Conservation (phyloP, 2,888 invertebrate species). For the Tenthredo notha region DNA sequence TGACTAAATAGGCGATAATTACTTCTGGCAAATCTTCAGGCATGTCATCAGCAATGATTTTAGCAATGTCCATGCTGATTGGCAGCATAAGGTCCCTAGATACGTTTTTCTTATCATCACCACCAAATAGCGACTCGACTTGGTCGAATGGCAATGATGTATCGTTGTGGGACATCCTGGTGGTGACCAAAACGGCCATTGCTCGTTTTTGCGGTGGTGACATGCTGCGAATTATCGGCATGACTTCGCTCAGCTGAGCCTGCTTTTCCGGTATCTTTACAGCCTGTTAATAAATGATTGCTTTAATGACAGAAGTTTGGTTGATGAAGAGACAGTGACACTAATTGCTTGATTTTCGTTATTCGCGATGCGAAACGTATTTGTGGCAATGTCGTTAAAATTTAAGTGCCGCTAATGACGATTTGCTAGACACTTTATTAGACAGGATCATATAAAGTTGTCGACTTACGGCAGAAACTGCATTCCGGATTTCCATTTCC, state of each 20-base stretch:
- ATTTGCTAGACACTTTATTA: background rate
- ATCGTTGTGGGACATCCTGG: conserved; percentile 65
- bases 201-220: conserved; percentile 83
- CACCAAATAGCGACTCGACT: conserved; percentile 63
- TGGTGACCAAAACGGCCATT: conserved; percentile 83
- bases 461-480: conserved; percentile 61
- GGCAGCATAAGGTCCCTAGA: conserved; percentile 82
- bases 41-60: conserved; percentile 70
- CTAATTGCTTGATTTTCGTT: background rate
- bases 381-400: background rate
- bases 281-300: conserved; percentile 73
- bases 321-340: background rate
- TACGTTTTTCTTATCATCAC: conserved; percentile 77
- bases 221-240: conserved; percentile 84
- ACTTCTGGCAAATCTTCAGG: conserved; percentile 73
- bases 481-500: conserved; percentile 63
- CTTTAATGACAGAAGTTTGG: background rate
- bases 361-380: background rate
- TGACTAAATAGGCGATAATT: conserved; percentile 53
- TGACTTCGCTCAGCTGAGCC: conserved; percentile 82
- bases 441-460: background rate
- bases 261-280: conserved; percentile 82
- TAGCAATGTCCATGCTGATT: conserved; percentile 84
- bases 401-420: background rate
- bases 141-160: conserved; percentile 53